Conservation (phyloP, 2,888 invertebrate genomes). For the Tachina lurida region DNA sequence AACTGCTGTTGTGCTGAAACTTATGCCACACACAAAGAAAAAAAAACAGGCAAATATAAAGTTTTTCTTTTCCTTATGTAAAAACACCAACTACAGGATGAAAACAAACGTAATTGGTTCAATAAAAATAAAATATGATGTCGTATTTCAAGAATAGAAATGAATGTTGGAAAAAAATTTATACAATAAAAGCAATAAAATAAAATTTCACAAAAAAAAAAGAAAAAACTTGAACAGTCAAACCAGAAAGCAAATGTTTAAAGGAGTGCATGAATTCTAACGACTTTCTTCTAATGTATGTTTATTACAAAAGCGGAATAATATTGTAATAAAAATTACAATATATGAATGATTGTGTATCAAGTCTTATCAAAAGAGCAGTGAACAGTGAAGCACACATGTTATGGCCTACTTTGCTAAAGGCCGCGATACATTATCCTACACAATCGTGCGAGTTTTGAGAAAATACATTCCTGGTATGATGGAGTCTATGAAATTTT, state of each 20-base stretch:
- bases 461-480: no score
- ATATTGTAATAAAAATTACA: constrained; percentile 37
- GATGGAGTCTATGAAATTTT: no score
- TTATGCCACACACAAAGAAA: background rate
- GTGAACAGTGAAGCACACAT: background rate
- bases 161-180: background rate
- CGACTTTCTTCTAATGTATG: background rate
- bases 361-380: background rate
- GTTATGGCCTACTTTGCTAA: background rate
- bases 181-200: background rate
- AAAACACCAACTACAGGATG: constrained; percentile 2
- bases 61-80: background rate
- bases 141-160: constrained; percentile 30
- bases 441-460: no score
- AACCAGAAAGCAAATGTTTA: background rate
- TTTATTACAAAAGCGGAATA: background rate
- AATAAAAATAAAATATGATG: constrained; percentile 60
- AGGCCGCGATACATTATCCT: no score
- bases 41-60: background rate
- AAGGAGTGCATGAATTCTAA: background rate
- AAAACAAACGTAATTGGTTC: constrained; percentile 55
- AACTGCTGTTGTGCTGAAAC: constrained; percentile 20
- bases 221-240: background rate
- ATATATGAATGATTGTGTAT: constrained; percentile 13
- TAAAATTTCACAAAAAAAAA: background rate